phyloP scores from a whole-genome alignment of 2,113 vertebrate genomes.

The Cettia cetti region DNA sequence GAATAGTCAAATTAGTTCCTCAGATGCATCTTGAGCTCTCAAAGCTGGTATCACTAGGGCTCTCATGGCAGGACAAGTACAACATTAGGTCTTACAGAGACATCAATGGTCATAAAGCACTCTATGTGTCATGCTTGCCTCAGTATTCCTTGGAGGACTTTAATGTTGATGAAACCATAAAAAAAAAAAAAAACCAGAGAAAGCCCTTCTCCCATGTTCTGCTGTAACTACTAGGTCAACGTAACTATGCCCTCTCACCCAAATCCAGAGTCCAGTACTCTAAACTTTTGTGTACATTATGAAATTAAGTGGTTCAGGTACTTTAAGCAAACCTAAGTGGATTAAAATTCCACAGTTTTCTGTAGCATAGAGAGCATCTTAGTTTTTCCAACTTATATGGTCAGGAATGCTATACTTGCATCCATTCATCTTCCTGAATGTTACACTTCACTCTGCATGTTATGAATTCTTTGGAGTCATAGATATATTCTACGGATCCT shows the following conservation, averaged over 20 bases:
- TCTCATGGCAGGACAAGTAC: neutral
- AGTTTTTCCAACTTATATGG: neutral
- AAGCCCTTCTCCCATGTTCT: neutral
- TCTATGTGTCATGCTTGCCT: neutral
- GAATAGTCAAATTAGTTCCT: neutral
- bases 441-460: neutral
- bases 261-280: neutral
- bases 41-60: neutral
- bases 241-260: rapidly evolving
- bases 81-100: slow-evolving; percentile 18
- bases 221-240: neutral
- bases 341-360: neutral
- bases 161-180: neutral
- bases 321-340: neutral
- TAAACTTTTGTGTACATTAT: neutral
- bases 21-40: neutral
- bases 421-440: neutral
- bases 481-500: neutral
- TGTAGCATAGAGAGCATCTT: neutral
- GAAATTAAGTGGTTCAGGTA: neutral
- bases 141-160: neutral
- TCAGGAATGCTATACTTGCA: neutral
- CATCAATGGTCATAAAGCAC: neutral
- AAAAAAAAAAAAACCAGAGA: neutral
- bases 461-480: neutral